A percentile compares a stretch with the other conserved stretches of the same genome.
Conservation (phyloP, 1,140 invertebrate genomes). For the Drosophila ambigua region DNA sequence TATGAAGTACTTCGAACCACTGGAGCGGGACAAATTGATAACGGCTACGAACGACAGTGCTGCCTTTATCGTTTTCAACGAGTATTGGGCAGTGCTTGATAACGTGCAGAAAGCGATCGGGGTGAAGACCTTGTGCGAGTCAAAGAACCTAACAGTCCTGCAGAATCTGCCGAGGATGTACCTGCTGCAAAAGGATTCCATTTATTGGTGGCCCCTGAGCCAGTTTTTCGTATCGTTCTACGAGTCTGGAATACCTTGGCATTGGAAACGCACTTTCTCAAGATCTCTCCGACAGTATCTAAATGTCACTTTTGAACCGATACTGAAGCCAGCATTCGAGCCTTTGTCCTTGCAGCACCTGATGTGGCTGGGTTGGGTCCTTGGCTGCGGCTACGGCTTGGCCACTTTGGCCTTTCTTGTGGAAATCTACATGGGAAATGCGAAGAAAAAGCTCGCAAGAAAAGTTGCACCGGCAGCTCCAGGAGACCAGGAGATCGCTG, state of each 20-base stretch:
- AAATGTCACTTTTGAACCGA: background rate
- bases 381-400: conserved; percentile 7
- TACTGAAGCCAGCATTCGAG: background rate
- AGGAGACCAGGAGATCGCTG: background rate
- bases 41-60: background rate
- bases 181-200: conserved; percentile 12
- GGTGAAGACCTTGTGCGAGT: background rate
- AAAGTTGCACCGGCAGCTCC: no score
- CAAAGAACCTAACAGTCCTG: background rate
- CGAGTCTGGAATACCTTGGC: conserved; percentile 5
- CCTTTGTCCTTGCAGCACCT: conserved; percentile 13
- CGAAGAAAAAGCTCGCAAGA: no score
- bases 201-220: conserved; percentile 9
- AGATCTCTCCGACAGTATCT: background rate
- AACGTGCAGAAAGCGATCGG: no score
- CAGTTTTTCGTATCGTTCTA: background rate
- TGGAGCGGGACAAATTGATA: no score
- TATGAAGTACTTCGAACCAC: no score
- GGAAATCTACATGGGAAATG: conserved; percentile 8
- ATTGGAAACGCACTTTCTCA: background rate
- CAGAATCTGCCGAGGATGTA: background rate
- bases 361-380: conserved; percentile 17
- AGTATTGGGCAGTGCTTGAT: no score
- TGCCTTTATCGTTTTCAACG: background rate
- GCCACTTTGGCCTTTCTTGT: conserved; percentile 20